Evolutionary conservation across 1,140 invertebrate genomes (phyloP), one percentile per base, ranked within the genome.

Genomic region (Cephus cinctus): DNA sequence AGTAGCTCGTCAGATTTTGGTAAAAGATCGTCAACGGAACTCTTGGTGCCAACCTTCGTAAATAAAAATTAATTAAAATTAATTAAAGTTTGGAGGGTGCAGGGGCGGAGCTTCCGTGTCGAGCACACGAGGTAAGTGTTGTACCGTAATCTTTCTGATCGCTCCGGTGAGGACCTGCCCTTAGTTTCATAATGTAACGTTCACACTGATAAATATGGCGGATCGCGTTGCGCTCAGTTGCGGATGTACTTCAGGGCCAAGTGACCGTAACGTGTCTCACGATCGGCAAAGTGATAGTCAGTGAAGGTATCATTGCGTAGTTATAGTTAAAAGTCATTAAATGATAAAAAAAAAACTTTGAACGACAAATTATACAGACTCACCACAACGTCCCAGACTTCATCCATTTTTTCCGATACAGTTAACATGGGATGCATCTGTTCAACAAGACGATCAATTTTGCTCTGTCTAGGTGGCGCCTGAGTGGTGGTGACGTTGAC

Each of bases 321-420:
- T n/a, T n/a, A n/a, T n/a, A n/a, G n/a, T n/a, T n/a, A n/a, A n/a
- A n/a, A n/a, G 12, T 30, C 11, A 30, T 30, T 9, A 12, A 30
- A 30, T 11, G 27, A 11, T 30, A 30, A 12, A 30, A 30, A 30
- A 11, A 2, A 30, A 30, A 30, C 14, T 30, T 9, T 30, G 11
- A 30, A 30, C 27, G 27, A 11, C 27, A 30, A 9, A 11, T 30
- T 30, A 11, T 43, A 3, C 4, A 15, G 15, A 54, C 67, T 71
- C 44, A 75, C 88, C 14, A 92, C 87, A 11, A 92, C 88, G 60
- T 89, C 86, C 89, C 89, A 92, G 4, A 92, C 88, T 75, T 92
- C 87, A 56, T 92, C 89, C 87, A 92, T 92, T 71, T 92, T 92
- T 63, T 89, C 87, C 0, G 88, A 89, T 1, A 92, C 88, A n/a